A percentile compares a stretch with the other conserved stretches of the same genome.
These are phyloP conservation scores for Ceratitis capitata DNA, from an alignment of 1,140 invertebrate species.

Conservation along the genomic window DNA sequence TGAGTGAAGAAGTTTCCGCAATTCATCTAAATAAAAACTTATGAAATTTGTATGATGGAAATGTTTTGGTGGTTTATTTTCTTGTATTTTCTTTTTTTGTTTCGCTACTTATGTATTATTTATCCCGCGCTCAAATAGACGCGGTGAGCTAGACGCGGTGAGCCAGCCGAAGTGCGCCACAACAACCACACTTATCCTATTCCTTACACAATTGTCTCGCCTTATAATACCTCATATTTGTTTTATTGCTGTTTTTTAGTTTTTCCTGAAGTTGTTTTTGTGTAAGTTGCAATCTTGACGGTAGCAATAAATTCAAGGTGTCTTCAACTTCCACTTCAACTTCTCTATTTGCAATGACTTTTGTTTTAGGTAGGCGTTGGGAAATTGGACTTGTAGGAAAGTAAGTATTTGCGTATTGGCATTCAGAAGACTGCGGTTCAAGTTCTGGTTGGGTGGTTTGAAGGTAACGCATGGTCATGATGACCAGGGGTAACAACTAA, in stretches of 20 bases:
- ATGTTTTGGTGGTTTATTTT: neutral
- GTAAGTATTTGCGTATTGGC: no score
- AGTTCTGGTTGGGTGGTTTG: no score
- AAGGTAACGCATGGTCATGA: no score
- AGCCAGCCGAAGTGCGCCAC: neutral
- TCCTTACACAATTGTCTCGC: neutral
- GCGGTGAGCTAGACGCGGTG: neutral
- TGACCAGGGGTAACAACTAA: no score
- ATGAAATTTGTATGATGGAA: slow-evolving; percentile 40
- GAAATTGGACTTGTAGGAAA: neutral
- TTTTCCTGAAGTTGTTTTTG: neutral
- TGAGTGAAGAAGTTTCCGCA: slow-evolving; percentile 26
- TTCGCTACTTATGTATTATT: neutral
- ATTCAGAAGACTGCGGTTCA: no score
- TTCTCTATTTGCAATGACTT: neutral
- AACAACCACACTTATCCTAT: neutral
- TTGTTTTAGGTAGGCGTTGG: neutral
- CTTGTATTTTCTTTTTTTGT: neutral
- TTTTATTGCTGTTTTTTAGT: neutral
- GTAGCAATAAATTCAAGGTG: slow-evolving; percentile 20
- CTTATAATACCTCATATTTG: slow-evolving; percentile 20
- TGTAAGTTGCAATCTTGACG: slow-evolving; percentile 13
- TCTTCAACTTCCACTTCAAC: slow-evolving; percentile 5
- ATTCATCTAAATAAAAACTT: slow-evolving; percentile 41
- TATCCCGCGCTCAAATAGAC: neutral